Base-by-base conservation (phyloP, 2,113 vertebrate genomes). In the Bujurquina vittata region DNA sequence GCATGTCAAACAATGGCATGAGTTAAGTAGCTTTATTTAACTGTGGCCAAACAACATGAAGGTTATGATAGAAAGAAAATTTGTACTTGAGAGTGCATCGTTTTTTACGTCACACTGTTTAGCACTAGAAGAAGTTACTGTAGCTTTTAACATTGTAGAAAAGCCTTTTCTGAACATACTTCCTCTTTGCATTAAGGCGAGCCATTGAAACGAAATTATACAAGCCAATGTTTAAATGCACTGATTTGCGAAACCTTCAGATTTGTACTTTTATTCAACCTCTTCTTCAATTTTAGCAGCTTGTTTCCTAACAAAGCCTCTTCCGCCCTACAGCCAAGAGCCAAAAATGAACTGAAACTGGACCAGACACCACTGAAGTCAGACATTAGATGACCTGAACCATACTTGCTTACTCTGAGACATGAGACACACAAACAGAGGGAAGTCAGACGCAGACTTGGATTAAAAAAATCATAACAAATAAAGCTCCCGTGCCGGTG, bases 51-150 rank as follows among this genome's bases (percentile, higher is more conserved):
- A 14, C 79, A 33, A 62, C 79, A 73, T 40, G 18, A 26, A 75
- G 78, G 9, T 83, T 60, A 2, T 11, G 49, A 52, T 23, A 7
- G 35, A 88, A 90, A 91, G 76, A 91, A 14, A 15, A 74, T 40
- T 26, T 77, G 26, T 22, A n/a, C 65, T 76, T 29, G 14, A 73
- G 12, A 62, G 57, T 46, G 33, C 5, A 31, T 81, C 46, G 31
- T 60, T 59, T 75, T 75, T 40, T 22, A 62, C 12, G 26, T 72
- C 54, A 52, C 49, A 1, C 77, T 84, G 58, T 86, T 81, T 86
- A 73, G 62, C 72, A 54, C 26, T 82, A 87, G 92, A 89, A 91
- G 91, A 95, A 93, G 88, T 87, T 4, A 49, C 46, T 31, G 5
- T 72, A 33, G 40, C 31, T 79, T 87, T 81, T 86, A 80, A 83